Evolutionary conservation across 2,797 vertebrate genomes (phyloP).

Genomic region (Lutra lutra): DNA sequence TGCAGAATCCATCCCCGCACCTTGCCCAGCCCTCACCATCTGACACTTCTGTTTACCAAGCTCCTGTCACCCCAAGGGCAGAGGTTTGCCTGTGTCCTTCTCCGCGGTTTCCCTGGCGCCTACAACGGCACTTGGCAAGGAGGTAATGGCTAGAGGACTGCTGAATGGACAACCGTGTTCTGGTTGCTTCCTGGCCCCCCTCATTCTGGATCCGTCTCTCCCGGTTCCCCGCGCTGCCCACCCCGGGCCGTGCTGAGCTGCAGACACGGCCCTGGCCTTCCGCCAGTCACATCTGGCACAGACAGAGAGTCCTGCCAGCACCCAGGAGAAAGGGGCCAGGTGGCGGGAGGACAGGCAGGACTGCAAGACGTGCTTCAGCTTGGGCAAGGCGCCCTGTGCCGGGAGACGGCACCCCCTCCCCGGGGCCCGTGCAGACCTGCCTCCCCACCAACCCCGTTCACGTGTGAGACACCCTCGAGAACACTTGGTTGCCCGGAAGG

Average conservation of each 20-base stretch:
- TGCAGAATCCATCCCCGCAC: fast-evolving
- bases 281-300: conserved; percentile 81
- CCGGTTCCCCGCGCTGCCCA: conserved; percentile 50
- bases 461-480: not conserved
- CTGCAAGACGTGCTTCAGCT: conserved; percentile 49
- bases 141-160: not conserved
- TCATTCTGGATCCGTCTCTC: not conserved
- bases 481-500: not conserved
- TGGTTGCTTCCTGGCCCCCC: conserved; percentile 55
- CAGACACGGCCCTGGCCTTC: conserved; percentile 76
- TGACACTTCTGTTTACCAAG: not conserved
- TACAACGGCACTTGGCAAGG: not conserved
- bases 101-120: not conserved
- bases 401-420: not conserved
- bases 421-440: not conserved
- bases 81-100: not conserved
- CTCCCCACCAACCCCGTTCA: not conserved
- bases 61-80: not conserved
- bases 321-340: conserved; percentile 64
- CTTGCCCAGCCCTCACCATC: not conserved
- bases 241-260: conserved; percentile 58
- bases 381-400: not conserved
- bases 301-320: conserved; percentile 66
- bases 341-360: conserved; percentile 73
- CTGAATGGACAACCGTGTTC: not conserved